These are phyloP conservation scores for Anthopleura sola DNA, from an alignment of 64 coral and sea anemone species.

Conservation along the genomic window DNA sequence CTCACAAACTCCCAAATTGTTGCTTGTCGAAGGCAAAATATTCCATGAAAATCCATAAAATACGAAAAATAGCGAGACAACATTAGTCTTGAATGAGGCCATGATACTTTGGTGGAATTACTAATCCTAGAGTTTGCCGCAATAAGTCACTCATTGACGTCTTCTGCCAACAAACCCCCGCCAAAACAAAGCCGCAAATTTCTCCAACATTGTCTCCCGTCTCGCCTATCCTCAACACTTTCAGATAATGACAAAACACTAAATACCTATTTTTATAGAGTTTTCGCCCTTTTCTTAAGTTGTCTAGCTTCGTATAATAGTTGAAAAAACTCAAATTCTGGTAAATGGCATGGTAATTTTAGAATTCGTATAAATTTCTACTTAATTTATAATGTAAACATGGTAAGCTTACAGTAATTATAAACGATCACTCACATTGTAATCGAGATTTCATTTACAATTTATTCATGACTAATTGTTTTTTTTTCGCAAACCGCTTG, in stretches of 20 bases:
- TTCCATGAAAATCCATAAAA: neutral
- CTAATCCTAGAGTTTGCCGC: neutral
- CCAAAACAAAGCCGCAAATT: neutral
- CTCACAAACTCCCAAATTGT: neutral
- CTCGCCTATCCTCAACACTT: neutral
- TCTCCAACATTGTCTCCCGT: neutral
- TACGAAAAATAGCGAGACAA: neutral
- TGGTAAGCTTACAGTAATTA: no score
- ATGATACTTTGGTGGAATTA: neutral
- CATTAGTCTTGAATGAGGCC: neutral
- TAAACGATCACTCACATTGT: no score
- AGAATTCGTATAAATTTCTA: no score
- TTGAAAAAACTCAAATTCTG: no score
- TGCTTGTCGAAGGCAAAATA: neutral
- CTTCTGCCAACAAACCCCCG: neutral
- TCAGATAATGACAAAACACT: neutral
- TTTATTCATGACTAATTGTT: no score
- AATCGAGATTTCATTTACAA: no score
- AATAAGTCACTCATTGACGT: slow-evolving; percentile 15
- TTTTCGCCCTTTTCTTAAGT: neutral
- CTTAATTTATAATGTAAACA: no score
- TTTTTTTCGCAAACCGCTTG: no score
- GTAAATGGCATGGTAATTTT: no score
- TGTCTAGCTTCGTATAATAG: no score
- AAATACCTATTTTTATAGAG: neutral